A percentile compares a stretch with the other conserved stretches of the same genome.
phyloP scores from a whole-genome alignment of 2,797 vertebrate genomes.

The Pangasius sanitwongsei region DNA sequence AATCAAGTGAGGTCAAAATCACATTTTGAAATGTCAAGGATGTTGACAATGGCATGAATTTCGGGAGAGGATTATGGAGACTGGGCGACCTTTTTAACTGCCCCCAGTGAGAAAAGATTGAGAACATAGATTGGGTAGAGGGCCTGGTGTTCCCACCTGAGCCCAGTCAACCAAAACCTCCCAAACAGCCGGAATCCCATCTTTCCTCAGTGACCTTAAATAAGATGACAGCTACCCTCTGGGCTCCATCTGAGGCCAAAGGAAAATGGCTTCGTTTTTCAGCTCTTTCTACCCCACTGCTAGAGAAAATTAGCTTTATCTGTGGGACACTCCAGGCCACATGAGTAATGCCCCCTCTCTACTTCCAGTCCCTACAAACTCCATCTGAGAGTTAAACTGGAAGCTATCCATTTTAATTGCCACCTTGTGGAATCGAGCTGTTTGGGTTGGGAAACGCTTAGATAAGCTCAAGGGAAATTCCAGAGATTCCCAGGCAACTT shows the following conservation, averaged over 20 bases:
- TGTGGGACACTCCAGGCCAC: constrained; percentile 74
- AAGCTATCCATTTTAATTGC: constrained; percentile 81
- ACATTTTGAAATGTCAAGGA: constrained; percentile 25
- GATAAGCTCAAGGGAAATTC: constrained; percentile 69
- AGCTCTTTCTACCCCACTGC: constrained; percentile 78
- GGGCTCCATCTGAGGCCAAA: constrained; percentile 76
- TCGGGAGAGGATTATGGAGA: constrained; percentile 29
- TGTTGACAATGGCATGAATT: constrained; percentile 21
- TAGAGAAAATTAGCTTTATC: constrained; percentile 81
- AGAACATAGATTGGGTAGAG: constrained; percentile 61
- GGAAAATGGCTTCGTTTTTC: constrained; percentile 75
- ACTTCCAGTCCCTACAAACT: constrained; percentile 72
- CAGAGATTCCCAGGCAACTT: constrained; percentile 48
- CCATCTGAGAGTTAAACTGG: constrained; percentile 74
- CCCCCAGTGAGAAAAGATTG: constrained; percentile 52
- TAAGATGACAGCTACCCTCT: constrained; percentile 80
- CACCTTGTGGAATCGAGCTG: constrained; percentile 66
- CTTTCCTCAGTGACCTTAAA: constrained; percentile 84
- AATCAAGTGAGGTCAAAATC: constrained; percentile 11
- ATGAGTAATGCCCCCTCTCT: constrained; percentile 77
- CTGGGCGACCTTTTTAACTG: constrained; percentile 21
- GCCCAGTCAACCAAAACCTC: constrained; percentile 74
- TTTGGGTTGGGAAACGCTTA: constrained; percentile 62
- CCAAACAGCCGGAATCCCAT: constrained; percentile 79
- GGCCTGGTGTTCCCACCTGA: constrained; percentile 70